phyloP scores from a whole-genome alignment of 2,797 vertebrate genomes.

The Erethizon dorsatum region DNA sequence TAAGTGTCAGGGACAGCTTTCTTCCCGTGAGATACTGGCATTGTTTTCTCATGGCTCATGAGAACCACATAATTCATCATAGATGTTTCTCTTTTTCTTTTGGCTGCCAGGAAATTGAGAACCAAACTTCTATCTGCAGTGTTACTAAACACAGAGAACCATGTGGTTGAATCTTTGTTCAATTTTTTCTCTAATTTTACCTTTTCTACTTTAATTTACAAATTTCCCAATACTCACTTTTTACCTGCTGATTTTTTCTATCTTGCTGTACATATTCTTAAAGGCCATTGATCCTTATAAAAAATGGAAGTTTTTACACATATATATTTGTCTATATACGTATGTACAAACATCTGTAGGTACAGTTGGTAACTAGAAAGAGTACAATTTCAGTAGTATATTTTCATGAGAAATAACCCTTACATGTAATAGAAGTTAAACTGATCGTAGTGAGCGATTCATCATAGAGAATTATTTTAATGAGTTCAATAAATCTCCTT shows the following conservation, averaged over 20 bases:
- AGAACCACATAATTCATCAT: constrained; percentile 48
- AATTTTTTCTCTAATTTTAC: constrained; percentile 45
- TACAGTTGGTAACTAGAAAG: constrained; percentile 47
- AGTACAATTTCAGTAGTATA: background rate
- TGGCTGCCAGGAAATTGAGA: constrained; percentile 61
- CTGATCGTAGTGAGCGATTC: background rate
- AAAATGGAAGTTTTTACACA: background rate
- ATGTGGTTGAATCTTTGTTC: constrained; percentile 31
- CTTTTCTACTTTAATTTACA: constrained; percentile 37
- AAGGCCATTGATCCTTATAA: background rate
- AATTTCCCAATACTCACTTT: constrained; percentile 27
- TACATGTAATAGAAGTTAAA: constrained; percentile 52
- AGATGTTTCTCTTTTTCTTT: constrained; percentile 58
- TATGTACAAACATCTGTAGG: background rate
- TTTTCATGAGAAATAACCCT: constrained; percentile 58
- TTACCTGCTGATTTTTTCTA: background rate
- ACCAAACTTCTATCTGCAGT: constrained; percentile 47
- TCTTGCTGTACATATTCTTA: constrained; percentile 18
- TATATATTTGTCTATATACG: background rate
- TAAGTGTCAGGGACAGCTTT: background rate
- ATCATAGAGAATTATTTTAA: constrained; percentile 66
- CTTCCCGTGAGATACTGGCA: background rate
- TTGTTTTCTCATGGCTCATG: constrained; percentile 19
- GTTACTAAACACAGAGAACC: constrained; percentile 44
- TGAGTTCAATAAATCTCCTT: background rate